Base-by-base conservation (phyloP, 2,888 invertebrate species). In the Agrenia bidenticulata region DNA sequence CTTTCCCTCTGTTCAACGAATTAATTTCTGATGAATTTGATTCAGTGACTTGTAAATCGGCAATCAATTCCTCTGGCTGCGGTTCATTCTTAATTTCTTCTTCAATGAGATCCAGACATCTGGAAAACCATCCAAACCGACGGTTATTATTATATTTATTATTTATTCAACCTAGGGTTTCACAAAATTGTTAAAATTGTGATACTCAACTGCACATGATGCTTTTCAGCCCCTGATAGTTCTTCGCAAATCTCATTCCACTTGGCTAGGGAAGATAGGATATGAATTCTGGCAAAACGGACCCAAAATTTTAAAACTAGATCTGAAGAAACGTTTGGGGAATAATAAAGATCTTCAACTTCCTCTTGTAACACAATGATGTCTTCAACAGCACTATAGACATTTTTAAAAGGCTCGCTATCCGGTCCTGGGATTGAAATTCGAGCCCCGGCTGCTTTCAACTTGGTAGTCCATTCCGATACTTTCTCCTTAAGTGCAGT, bases 181-280 rank as follows among this genome's bases (percentile, higher is more conserved):
- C 11, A 50, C 24, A 53, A 63, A 50, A 42, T 60, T 23, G 24
- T 39, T 39, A n/a, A 57, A 41, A 11, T 32, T 32, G 32, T 32
- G 11, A n/a, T n/a, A 59, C 67, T 58, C 54, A 63, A 75, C 75
- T 70, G 63, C 23, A 68, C 61, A 55, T 75, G 75, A 17, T 67
- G 56, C 49, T 69, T 54, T 45, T 73, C 73, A 5, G 75, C 73
- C 1, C 55, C 27, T 21, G 59, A 63, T 23, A 70, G 59, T 61
- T 75, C 73, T 23, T 75, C 75, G 39, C 69, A 73, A 2, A 64
- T 58, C 53, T 75, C 75, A 51, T 68, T 60, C 73, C 73, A 75
- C 53, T 75, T 75, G 2, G 75, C 75, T 24, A 75, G 26, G 0
- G 70, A 64, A 13, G 75, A 75, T n/a, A 64, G 59, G 24, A 70